Evolutionary conservation across 2,113 vertebrate species (phyloP).

Genomic region (Oreotrochilus melanogaster): DNA sequence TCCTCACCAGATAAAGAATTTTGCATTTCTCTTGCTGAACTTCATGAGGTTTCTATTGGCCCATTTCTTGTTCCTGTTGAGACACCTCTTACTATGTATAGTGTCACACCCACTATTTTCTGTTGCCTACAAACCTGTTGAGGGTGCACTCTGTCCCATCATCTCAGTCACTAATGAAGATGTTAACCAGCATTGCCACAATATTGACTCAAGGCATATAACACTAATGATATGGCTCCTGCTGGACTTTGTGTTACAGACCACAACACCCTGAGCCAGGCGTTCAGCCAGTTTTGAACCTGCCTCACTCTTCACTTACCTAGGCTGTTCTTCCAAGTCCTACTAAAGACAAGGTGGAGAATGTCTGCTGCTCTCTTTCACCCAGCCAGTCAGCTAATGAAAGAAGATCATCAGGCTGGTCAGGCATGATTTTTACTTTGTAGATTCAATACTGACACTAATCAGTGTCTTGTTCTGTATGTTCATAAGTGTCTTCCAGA

Average conservation of each 20-base stretch:
- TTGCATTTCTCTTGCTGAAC: not conserved
- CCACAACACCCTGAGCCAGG: not conserved
- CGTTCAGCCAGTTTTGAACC: not conserved
- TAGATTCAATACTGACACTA: not conserved
- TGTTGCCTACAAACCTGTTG: not conserved
- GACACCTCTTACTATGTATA: not conserved
- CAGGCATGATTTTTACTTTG: not conserved
- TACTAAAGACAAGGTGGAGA: not conserved
- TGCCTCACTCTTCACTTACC: not conserved
- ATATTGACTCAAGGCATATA: not conserved
- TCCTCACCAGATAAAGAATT: not conserved
- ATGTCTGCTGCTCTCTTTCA: not conserved
- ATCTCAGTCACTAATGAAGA: not conserved
- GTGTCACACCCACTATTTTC: not conserved
- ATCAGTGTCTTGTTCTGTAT: not conserved
- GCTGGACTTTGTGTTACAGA: not conserved
- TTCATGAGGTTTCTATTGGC: not conserved
- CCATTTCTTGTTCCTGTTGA: not conserved
- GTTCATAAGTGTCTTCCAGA: not conserved
- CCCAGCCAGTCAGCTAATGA: not conserved
- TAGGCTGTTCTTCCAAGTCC: not conserved
- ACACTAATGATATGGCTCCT: not conserved
- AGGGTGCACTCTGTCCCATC: not conserved
- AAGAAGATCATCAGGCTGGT: not conserved
- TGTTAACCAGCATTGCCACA: not conserved